Base-by-base conservation (phyloP, 2,797 vertebrate species). In the Novumbra hubbsi region DNA sequence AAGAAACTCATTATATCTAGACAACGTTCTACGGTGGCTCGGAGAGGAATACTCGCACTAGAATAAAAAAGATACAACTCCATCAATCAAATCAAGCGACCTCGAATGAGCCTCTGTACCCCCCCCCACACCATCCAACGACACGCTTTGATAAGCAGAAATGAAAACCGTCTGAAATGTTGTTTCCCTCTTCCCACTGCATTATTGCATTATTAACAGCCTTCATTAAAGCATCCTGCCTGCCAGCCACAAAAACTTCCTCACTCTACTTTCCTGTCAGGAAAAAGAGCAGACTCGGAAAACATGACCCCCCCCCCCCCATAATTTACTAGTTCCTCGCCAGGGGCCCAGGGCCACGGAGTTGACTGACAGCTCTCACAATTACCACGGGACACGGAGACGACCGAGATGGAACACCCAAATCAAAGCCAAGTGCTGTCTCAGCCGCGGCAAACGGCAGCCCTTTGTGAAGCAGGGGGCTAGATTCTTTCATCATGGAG, bases 401-500 rank as follows among this genome's bases (percentile, higher is more conserved):
- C 55, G 24, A 76, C 66, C 71, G 45, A 72, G 74, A 78, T 57
- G 50, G 34, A 71, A 73, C 62, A 78, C 67, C 70, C 72, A 55
- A 82, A 74, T 48, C 41, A 69, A 73, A 60, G 74, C 15, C 12
- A 74, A 73, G 64, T 68, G 65, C 49, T 28, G 72, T 68, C 67
- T 66, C 65, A 68, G 50, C 49, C 48, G 2, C 60, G 52, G 64
- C 55, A 11, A 11, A 24, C 19, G 55, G 24, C 55, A 60, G 55
- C 21, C 55, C 70, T 41, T 60, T 49, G 64, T 60, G 21, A 57
- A 60, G 67, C 65, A 68, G 52, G 34, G 15, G 7, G 1, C 17
- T 32, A n/a, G n/a, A n/a, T 21, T 21, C 66, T 80, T 78, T 73
- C 75, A 76, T 80, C 80, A 65, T 76, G 57, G 74, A 71, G 74